These are phyloP conservation scores for Sorex araneus DNA, from an alignment of 2,113 vertebrate genomes.

Conservation along the genomic window DNA sequence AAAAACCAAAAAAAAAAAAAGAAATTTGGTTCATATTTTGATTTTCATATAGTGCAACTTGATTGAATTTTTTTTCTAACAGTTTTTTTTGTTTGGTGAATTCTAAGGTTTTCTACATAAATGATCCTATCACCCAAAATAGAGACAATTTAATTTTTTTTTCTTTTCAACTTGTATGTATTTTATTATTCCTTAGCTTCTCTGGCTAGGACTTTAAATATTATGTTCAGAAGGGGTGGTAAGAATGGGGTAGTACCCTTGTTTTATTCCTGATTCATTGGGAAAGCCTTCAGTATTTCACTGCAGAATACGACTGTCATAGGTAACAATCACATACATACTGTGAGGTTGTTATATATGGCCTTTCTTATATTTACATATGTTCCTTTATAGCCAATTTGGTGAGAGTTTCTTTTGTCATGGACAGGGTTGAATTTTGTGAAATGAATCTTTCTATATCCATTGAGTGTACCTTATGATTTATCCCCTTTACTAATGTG, in stretches of 20 bases:
- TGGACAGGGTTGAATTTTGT: neutral
- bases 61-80: neutral
- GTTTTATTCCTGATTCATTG: neutral
- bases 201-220: neutral
- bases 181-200: slow-evolving; percentile 30
- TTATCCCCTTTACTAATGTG: neutral
- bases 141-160: neutral
- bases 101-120: neutral
- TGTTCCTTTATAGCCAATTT: neutral
- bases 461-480: neutral
- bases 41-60: slow-evolving; percentile 10
- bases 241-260: neutral
- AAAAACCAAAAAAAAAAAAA: no score
- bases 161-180: neutral
- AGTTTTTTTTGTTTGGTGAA: neutral
- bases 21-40: no score
- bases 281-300: slow-evolving; percentile 8
- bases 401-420: neutral
- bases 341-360: neutral
- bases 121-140: no score
- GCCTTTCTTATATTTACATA: neutral
- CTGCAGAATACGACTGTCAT: neutral
- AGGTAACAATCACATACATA: no score
- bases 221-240: neutral
- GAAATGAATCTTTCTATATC: neutral